A percentile compares a stretch with the other conserved stretches of the same genome.
These are phyloP conservation scores for Ditula angustiorana DNA, from an alignment of 2,888 invertebrate species.

Conservation along the genomic window DNA sequence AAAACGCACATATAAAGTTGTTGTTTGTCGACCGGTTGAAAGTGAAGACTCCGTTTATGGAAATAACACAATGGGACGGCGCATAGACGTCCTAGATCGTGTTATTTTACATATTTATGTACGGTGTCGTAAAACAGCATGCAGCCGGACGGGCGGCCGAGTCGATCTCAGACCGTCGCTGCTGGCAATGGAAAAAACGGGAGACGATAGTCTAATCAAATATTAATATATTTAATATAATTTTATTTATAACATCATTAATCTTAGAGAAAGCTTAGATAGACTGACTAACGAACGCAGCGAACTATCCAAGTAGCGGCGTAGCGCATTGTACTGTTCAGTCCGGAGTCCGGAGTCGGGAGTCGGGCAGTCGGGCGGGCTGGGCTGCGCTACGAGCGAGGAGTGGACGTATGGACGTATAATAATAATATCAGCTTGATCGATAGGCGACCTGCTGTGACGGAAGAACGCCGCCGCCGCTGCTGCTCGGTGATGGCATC, in stretches of 20 bases:
- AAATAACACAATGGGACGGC: neutral
- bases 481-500: no score
- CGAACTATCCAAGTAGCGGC: no score
- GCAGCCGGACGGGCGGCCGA: neutral
- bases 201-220: no score
- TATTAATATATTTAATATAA: no score
- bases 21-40: constrained; percentile 15
- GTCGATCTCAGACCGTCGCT: neutral
- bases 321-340: neutral
- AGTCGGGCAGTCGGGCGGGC: neutral
- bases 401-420: no score
- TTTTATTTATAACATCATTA: no score
- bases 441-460: no score
- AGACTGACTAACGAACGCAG: no score
- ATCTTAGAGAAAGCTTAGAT: no score
- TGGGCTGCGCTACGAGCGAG: neutral
- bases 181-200: neutral
- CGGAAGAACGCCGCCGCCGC: no score
- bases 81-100: neutral
- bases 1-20: constrained; percentile 1
- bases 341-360: neutral
- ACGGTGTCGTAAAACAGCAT: constrained; percentile 25
- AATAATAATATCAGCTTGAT: no score
- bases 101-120: constrained; percentile 15
- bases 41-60: constrained; percentile 16